Evolutionary conservation across 2,113 vertebrate species (phyloP).

Genomic region (Bujurquina vittata): DNA sequence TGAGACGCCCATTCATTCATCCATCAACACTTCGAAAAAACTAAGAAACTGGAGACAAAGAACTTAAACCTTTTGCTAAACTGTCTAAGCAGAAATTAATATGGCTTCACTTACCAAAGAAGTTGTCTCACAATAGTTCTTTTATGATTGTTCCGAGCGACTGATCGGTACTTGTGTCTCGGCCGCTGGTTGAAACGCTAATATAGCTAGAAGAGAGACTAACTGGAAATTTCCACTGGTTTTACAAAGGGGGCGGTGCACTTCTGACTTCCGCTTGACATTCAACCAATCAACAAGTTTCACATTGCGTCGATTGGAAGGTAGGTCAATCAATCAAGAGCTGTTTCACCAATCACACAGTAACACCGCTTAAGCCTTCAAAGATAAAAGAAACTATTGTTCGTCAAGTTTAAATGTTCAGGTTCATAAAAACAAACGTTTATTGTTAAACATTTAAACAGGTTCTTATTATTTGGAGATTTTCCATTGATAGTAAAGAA

Average conservation of each 20-base stretch:
- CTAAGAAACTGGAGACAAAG: not conserved
- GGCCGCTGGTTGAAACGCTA: fast-evolving
- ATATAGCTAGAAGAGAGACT: not conserved
- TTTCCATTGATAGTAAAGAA: not conserved
- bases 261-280: fast-evolving
- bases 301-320: conserved; percentile 14
- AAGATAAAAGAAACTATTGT: not conserved
- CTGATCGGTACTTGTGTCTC: fast-evolving
- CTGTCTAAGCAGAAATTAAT: fast-evolving
- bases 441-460: not conserved
- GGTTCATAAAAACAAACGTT: not conserved
- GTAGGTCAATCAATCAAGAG: not conserved
- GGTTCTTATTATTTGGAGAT: not conserved
- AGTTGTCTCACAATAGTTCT: not conserved
- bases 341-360: not conserved
- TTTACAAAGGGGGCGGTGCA: not conserved
- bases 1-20: conserved; percentile 6
- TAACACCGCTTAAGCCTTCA: fast-evolving
- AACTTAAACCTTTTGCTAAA: not conserved
- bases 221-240: conserved; percentile 79
- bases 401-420: not conserved
- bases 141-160: not conserved
- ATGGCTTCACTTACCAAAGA: conserved; percentile 7
- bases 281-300: conserved; percentile 20
- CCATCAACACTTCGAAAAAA: not conserved